These are phyloP conservation scores for Drosophila setifemur DNA, from an alignment of 1,140 invertebrate genomes.

Conservation along the genomic window DNA sequence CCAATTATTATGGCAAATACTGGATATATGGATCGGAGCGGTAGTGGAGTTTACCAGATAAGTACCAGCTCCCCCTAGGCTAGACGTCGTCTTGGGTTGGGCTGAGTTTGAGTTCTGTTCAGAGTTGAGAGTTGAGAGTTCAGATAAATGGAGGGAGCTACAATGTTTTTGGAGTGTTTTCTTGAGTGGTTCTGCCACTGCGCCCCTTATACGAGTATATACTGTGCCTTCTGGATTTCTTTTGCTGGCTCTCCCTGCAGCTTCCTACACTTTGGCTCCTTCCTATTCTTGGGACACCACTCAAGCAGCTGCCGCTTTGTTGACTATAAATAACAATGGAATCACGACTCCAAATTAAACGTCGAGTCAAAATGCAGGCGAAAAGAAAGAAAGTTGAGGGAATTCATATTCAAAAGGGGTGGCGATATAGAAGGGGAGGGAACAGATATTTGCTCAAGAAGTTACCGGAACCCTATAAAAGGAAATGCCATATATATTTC, in stretches of 20 bases:
- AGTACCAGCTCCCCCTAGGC: too few relatives aligned
- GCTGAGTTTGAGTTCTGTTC: too few relatives aligned
- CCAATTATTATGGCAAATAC: too few relatives aligned
- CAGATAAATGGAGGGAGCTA: too few relatives aligned
- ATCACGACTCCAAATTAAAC: constrained; percentile 79
- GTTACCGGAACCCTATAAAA: constrained; percentile 55
- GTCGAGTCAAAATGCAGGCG: constrained; percentile 29
- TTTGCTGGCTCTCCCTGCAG: not conserved
- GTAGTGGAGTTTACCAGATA: too few relatives aligned
- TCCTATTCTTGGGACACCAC: not conserved
- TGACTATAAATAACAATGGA: constrained; percentile 80
- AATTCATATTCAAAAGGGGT: not conserved
- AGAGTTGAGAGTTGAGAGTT: too few relatives aligned
- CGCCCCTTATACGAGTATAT: too few relatives aligned
- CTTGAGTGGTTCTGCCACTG: constrained; percentile 60
- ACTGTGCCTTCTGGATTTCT: constrained; percentile 26
- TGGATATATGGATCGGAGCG: too few relatives aligned
- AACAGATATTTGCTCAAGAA: constrained; percentile 40
- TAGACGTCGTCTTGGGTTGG: too few relatives aligned
- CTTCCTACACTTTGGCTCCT: too few relatives aligned
- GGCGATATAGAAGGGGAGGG: not conserved
- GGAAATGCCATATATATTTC: constrained; percentile 41
- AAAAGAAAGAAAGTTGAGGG: not conserved
- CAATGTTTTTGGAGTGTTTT: constrained; percentile 76
- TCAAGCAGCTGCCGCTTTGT: constrained; percentile 61